Base-by-base conservation (phyloP, 2,797 vertebrate species). In the Artibeus lituratus region DNA sequence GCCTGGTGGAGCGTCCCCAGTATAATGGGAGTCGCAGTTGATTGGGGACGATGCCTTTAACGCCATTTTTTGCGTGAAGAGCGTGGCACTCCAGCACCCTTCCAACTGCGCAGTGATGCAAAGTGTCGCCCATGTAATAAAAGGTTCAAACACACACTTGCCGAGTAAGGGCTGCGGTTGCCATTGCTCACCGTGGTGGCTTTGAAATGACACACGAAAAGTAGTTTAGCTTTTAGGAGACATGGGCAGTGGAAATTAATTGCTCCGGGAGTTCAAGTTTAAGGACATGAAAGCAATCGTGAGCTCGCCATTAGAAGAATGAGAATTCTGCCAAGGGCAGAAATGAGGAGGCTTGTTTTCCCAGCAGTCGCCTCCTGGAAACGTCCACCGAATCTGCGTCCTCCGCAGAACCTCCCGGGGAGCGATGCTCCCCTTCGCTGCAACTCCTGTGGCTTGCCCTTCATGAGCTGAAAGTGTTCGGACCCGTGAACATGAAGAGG, bases 131-230 rank as follows among this genome's bases (percentile, higher is more conserved):
- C 39, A 1, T 12, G 51, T 49, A 57, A 85, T 26, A 32, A 78
- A 57, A 83, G 29, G 39, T 12, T 24, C 47, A 57, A 49, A 84
- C 88, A 18, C 7, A 8, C 4, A 26, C 78, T 72, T 74, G 37
- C 51, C 57, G 59, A 51, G 80, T 22, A 55, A 49, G 53, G 19
- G 24, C 19, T 10, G 32, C 5, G 15, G 18, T 18, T 4, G 24
- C 24, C 72, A 10, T 67, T 7, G 19, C 94, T 91, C n/a, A 42
- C 29, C 37, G 2, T 0, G 76, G 85, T 19, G 84, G 32, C 93
- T 73, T 72, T 44, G 76, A 88, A 93, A 80, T 78, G 49, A 70
- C 44, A 32, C 77, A 42, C 5, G 65, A 91, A 59, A 84, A 77
- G 91, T 10, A 22, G 53, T 73, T 35, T 39, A 39, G 78, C 55